phyloP scores from a whole-genome alignment of 2,797 vertebrate genomes.

The Rhinoraja longicauda region DNA sequence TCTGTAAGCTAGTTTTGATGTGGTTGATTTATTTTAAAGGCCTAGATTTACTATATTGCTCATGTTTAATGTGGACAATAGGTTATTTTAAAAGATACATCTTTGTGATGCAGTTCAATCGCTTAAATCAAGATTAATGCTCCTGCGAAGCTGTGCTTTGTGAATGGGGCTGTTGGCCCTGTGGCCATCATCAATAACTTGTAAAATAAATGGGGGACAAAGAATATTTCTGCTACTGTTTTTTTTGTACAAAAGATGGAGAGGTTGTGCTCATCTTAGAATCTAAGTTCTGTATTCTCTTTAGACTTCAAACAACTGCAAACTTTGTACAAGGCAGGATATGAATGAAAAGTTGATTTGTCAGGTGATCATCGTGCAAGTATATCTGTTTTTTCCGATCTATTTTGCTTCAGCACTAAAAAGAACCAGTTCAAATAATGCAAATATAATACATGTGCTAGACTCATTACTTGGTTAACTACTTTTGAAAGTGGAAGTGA shows the following conservation, averaged over 20 bases:
- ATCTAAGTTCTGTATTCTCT: not conserved
- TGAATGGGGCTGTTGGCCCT: not conserved
- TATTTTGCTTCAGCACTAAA: not conserved
- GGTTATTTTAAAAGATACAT: not conserved
- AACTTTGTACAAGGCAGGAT: not conserved
- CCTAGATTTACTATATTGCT: not conserved
- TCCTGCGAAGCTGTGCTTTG: not conserved
- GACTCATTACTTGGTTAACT: not conserved
- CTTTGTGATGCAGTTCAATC: not conserved
- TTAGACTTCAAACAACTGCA: not conserved
- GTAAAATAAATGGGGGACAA: not conserved
- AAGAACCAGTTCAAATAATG: not conserved
- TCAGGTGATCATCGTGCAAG: not conserved
- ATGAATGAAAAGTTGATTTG: not conserved
- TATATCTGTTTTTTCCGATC: not conserved
- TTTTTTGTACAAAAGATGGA: not conserved
- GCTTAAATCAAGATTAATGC: not conserved
- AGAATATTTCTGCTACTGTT: not conserved
- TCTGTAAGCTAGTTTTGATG: conserved; percentile 9
- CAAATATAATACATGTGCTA: not conserved
- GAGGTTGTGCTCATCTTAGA: not conserved
- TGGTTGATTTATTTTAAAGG: conserved; percentile 15
- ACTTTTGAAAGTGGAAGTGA: not conserved
- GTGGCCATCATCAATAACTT: not conserved
- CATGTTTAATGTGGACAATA: not conserved